Base-by-base conservation (phyloP, 2,888 invertebrate species). In the Ochlodes sylvanus region DNA sequence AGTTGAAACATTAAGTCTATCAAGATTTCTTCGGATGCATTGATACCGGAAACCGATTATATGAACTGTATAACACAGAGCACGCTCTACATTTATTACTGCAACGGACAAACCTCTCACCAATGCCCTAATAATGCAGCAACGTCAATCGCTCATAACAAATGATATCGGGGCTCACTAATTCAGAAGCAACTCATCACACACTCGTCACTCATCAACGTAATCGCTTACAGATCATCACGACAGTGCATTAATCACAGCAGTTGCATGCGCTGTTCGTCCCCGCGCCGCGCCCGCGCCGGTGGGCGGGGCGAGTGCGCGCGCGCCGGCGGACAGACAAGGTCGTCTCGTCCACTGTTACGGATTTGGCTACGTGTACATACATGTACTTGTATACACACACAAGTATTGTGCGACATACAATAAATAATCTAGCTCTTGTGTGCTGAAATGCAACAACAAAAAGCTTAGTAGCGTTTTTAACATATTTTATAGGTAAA, bases 231-330 rank as follows among this genome's bases (percentile, higher is more conserved):
- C 65, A 58, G 52, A 66, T 66, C 65, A 42, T 58, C 41, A 52
- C 50, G 50, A 60, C 52, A 65, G 52, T 32, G 60, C 19, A 66
- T 66, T 55, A 66, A 66, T 60, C 66, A 66, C 15, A 44, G 41
- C 27, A 42, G 41, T 14, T 58, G 15, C 41, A 15, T 41, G 80
- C 9, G 10, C 34, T 9, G 7, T 5, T 5, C 81, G 71, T 70
- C 80, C 83, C 83, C 84, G 80, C 79, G 80, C 68, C 74, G 75
- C 76, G 82, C 80, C 83, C 81, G 71, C 70, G 80, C 83, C 83
- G 71, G 70, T 68, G 58, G 68, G 57, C 38, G 12, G 15, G 47
- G 54, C 50, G 68, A 68, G 70, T 60, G 55, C 47, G 41, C 60
- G 62, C 38, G 34, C 52, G 9, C 34, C 21, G 12, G 21, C n/a